These are phyloP conservation scores for Lontra canadensis DNA, from an alignment of 2,113 vertebrate species.

Conservation along the genomic window DNA sequence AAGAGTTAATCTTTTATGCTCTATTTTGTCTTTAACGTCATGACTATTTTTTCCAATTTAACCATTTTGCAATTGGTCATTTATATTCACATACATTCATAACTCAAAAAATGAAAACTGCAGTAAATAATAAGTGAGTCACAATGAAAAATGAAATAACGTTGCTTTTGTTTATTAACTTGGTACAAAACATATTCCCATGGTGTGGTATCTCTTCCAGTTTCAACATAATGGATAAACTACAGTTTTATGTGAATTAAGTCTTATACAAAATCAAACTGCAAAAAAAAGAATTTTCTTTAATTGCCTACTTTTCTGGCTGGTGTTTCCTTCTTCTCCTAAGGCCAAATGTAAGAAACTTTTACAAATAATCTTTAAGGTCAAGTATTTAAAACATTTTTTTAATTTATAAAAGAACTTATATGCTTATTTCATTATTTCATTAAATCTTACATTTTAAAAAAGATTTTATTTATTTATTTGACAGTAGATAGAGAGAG, in stretches of 20 bases:
- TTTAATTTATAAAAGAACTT: slow-evolving; percentile 23
- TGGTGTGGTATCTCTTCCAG: neutral
- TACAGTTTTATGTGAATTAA: neutral
- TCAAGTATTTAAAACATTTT: neutral
- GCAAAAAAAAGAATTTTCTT: neutral
- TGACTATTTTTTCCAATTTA: neutral
- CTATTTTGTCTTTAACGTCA: neutral
- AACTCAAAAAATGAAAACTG: neutral
- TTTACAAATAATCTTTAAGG: neutral
- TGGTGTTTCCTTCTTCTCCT: neutral
- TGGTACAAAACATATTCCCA: neutral
- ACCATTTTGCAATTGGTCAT: neutral
- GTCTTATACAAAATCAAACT: neutral
- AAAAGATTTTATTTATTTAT: too few species aligned
- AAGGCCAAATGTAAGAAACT: neutral
- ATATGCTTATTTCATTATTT: neutral
- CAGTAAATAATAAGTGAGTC: slow-evolving; percentile 6
- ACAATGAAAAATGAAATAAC: neutral
- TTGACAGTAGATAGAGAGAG: too few species aligned
- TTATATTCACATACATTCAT: neutral
- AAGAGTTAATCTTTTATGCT: neutral
- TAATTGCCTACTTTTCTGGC: neutral
- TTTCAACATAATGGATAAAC: slow-evolving; percentile 27
- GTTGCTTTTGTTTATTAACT: neutral
- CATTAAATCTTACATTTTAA: neutral